phyloP scores from a whole-genome alignment of 2,797 vertebrate genomes.

The Bryconaethiops microstoma region DNA sequence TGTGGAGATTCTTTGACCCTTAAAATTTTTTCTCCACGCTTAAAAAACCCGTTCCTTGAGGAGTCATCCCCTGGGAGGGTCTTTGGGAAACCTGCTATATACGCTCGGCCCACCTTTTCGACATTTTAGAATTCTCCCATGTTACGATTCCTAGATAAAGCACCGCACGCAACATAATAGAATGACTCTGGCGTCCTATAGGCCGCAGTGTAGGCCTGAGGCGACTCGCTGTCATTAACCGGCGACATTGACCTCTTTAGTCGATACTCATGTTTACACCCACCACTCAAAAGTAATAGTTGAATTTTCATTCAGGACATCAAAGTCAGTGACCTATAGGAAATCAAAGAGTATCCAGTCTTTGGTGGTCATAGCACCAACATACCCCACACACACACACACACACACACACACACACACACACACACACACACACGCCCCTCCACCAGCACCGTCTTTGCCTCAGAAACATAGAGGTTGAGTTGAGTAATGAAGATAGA shows the following conservation, averaged over 20 bases:
- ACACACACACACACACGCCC: no score
- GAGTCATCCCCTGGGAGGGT: no score
- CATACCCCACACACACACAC: no score
- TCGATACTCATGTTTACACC: slow-evolving; percentile 76
- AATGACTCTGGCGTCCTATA: slow-evolving; percentile 19
- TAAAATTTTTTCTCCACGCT: no score
- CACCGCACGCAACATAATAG: background rate
- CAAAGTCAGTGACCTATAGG: slow-evolving; percentile 71
- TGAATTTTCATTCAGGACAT: slow-evolving; percentile 78
- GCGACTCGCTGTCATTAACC: slow-evolving; percentile 73
- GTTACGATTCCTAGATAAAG: background rate
- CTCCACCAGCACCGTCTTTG: background rate
- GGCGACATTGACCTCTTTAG: slow-evolving; percentile 82
- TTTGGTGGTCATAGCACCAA: slow-evolving; percentile 30
- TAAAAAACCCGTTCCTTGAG: no score
- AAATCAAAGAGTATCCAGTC: slow-evolving; percentile 74
- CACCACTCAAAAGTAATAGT: slow-evolving; percentile 70
- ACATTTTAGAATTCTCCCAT: background rate
- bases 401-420: no score
- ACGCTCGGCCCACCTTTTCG: no score
- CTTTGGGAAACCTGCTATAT: no score
- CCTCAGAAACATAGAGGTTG: slow-evolving; percentile 71
- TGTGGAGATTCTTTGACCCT: no score
- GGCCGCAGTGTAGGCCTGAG: slow-evolving; percentile 13
- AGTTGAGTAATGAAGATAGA: slow-evolving; percentile 82